phyloP scores from a whole-genome alignment of 2,113 vertebrate species.

The Columba janthina region DNA sequence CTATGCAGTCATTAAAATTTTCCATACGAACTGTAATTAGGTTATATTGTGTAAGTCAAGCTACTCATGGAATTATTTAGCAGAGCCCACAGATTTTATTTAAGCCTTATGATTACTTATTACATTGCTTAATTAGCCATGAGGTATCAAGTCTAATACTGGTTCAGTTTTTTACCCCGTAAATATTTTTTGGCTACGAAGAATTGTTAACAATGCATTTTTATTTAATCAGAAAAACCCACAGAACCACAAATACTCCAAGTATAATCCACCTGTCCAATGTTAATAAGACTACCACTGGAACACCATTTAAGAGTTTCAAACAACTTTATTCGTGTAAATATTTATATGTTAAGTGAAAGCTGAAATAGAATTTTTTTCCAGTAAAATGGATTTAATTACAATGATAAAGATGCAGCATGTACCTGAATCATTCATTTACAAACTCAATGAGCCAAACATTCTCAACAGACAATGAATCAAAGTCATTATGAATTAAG shows the following conservation, averaged over 20 bases:
- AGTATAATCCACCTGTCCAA: background rate
- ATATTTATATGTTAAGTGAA: conserved; percentile 8
- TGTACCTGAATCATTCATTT: background rate
- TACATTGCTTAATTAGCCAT: background rate
- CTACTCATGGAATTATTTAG: background rate
- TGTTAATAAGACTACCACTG: background rate
- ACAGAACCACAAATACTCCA: background rate
- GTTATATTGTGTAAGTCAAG: background rate
- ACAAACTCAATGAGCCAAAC: background rate
- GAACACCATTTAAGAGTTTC: background rate
- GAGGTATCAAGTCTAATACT: background rate
- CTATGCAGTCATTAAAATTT: background rate
- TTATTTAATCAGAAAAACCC: background rate
- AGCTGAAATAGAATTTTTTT: background rate
- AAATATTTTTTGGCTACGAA: too few species aligned
- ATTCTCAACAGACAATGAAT: background rate
- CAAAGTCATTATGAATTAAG: background rate
- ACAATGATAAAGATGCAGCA: background rate
- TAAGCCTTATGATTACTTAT: background rate
- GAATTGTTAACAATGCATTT: background rate
- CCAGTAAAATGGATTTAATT: background rate
- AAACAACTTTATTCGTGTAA: background rate
- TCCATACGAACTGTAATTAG: background rate
- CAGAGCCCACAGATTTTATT: background rate
- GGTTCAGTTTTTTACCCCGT: background rate